Conservation (phyloP, 2,113 vertebrate species). For the Ia io region DNA sequence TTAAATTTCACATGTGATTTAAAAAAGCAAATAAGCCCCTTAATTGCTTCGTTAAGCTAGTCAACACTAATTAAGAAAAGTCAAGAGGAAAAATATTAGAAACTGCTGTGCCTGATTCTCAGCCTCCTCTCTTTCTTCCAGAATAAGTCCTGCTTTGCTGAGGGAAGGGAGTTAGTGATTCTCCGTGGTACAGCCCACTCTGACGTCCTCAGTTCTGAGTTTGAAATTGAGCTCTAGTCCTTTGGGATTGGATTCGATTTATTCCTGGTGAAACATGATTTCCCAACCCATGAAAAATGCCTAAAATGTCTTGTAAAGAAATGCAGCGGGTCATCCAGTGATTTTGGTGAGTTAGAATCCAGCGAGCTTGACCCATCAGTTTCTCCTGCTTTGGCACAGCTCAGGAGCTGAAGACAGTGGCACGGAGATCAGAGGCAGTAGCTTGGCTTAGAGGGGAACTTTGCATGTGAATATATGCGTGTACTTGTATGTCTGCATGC, state of each 20-base stretch:
- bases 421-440: accelerated
- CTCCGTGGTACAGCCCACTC: constrained; percentile 9
- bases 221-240: constrained; percentile 61
- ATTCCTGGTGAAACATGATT: constrained; percentile 52
- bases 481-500: accelerated
- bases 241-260: constrained; percentile 38
- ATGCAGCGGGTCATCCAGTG: neutral
- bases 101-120: constrained; percentile 65
- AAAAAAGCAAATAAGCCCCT: constrained; percentile 76
- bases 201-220: constrained; percentile 58
- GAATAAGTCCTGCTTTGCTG: constrained; percentile 25
- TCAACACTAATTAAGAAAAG: constrained; percentile 77
- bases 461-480: accelerated
- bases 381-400: neutral
- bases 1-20: constrained; percentile 76
- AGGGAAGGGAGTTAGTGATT: constrained; percentile 29
- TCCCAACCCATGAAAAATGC: constrained; percentile 44
- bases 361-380: neutral
- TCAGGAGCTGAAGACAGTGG: neutral
- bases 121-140: neutral
- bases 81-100: constrained; percentile 73
- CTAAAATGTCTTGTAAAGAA: constrained; percentile 12
- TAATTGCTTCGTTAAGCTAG: constrained; percentile 79
- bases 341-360: constrained; percentile 33
- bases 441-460: neutral